These are phyloP conservation scores for Hymenopus coronatus DNA, from an alignment of 2,888 invertebrate species.

Conservation along the genomic window DNA sequence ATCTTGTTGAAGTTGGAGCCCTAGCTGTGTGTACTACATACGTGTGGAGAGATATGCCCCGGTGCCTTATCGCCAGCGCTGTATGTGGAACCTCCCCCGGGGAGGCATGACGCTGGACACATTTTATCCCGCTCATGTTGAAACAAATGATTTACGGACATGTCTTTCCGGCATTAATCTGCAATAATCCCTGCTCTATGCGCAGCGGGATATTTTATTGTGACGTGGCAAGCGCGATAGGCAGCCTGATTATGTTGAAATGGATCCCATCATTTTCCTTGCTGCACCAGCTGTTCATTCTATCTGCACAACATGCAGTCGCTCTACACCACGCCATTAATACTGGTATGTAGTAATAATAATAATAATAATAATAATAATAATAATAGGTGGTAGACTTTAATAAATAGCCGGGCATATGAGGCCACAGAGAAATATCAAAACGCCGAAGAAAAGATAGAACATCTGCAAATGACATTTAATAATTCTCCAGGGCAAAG, in stretches of 20 bases:
- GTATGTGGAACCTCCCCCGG: neutral
- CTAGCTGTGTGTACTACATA: too few relatives aligned
- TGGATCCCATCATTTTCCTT: neutral
- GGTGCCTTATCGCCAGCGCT: neutral
- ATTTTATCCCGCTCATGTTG: neutral
- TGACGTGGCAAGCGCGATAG: neutral
- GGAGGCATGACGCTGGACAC: neutral
- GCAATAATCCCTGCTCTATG: neutral
- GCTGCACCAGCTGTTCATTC: neutral
- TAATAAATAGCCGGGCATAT: too few relatives aligned
- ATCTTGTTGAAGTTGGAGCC: neutral
- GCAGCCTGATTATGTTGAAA: neutral
- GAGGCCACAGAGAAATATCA: too few relatives aligned
- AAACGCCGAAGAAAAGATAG: too few relatives aligned
- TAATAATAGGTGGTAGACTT: too few relatives aligned
- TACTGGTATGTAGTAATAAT: neutral
- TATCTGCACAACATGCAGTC: neutral
- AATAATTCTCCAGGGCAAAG: too few relatives aligned
- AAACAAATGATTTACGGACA: neutral
- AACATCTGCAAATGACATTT: too few relatives aligned
- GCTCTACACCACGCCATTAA: neutral
- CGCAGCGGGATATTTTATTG: neutral
- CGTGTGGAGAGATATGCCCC: neutral
- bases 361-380: neutral
- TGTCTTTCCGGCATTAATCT: neutral